phyloP scores from a whole-genome alignment of 2,888 invertebrate genomes.

The Pristionchus exspectatus region DNA sequence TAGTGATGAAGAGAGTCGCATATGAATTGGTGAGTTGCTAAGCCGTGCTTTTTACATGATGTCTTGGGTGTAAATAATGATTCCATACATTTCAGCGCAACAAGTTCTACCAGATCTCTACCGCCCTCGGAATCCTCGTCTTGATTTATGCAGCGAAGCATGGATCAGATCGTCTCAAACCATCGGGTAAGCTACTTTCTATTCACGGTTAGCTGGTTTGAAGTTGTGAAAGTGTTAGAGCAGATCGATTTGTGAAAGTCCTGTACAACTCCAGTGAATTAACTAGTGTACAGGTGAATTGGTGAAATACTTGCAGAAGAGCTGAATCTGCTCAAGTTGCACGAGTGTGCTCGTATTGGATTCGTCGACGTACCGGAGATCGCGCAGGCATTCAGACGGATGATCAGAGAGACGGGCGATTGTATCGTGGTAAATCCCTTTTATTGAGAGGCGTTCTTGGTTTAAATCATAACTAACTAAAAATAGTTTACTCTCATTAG shows the following conservation, averaged over 20 bases:
- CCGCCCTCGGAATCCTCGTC: neutral
- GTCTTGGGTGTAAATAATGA: neutral
- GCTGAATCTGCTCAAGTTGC: neutral
- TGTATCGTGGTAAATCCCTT: neutral
- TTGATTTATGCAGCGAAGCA: neutral
- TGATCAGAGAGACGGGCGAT: neutral
- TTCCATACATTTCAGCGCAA: neutral
- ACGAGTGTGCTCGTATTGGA: neutral
- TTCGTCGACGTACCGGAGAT: neutral
- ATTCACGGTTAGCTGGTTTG: neutral
- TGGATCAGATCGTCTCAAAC: neutral
- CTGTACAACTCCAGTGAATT: neutral
- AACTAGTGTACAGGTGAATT: neutral
- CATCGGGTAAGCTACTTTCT: neutral
- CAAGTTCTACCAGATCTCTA: slow-evolving; percentile 23
- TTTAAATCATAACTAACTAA: neutral
- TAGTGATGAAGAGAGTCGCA: neutral
- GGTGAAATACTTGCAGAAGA: neutral
- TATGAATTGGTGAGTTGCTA: neutral
- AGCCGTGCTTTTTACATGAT: neutral
- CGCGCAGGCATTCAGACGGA: neutral
- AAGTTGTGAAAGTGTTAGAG: too few relatives aligned
- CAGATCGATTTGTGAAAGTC: too few relatives aligned
- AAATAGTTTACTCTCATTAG: neutral
- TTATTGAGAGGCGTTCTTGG: neutral